Conservation (phyloP, 1,140 invertebrate genomes). For the Batillaria attramentaria region DNA sequence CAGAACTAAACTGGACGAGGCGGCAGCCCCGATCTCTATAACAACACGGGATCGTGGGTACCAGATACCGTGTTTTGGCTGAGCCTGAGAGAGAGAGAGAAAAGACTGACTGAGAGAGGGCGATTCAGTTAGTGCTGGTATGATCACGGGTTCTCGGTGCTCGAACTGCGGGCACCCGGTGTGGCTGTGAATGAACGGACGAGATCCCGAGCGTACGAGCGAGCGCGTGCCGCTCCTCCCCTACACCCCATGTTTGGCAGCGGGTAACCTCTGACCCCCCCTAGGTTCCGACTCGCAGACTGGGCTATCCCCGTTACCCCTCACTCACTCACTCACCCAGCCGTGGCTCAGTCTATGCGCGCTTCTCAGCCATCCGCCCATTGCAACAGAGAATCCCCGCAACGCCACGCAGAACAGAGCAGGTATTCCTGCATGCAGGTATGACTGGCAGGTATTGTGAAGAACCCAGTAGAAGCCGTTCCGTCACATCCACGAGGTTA, state of each 20-base stretch:
- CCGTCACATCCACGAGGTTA: too few species aligned
- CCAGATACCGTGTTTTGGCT: not conserved
- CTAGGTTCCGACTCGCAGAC: constrained; percentile 1
- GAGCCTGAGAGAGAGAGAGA: not conserved
- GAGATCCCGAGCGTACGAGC: too few species aligned
- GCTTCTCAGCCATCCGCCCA: not conserved
- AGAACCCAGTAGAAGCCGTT: too few species aligned
- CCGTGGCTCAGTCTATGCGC: too few species aligned
- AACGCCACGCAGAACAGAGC: too few species aligned
- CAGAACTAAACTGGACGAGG: not conserved
- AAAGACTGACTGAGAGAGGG: not conserved
- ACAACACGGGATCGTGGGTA: not conserved
- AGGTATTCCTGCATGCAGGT: not conserved
- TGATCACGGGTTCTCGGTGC: constrained; percentile 14
- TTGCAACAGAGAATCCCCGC: not conserved
- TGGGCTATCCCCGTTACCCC: too few species aligned
- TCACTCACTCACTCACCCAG: not conserved
- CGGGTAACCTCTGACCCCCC: constrained; percentile 18
- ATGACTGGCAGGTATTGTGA: not conserved
- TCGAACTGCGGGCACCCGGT: constrained; percentile 11
- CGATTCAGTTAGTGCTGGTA: not conserved
- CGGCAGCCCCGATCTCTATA: not conserved
- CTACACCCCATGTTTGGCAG: constrained; percentile 28
- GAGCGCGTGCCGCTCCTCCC: not conserved
- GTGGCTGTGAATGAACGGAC: constrained; percentile 32